Conservation (phyloP, 1,140 invertebrate genomes). For the Brachystomella parvula region DNA sequence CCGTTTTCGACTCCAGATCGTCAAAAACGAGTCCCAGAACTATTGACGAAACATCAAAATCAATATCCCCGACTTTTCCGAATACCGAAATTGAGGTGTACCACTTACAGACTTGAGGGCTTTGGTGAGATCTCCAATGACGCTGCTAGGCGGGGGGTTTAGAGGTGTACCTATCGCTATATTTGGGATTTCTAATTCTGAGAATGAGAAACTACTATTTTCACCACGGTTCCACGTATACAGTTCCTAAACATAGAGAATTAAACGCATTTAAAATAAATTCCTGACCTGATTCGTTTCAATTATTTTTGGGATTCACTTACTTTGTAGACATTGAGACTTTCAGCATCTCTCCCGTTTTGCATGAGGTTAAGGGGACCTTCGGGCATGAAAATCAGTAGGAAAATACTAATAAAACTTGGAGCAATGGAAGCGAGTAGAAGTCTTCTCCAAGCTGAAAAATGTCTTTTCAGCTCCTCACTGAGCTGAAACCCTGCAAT, state of each 20-base stretch:
- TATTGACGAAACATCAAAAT: constrained; percentile 15
- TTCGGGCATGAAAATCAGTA: constrained; percentile 36
- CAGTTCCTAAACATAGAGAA: constrained; percentile 29
- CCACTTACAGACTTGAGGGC: constrained; percentile 33
- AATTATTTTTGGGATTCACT: too few relatives aligned
- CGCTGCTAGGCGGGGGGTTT: constrained; percentile 27
- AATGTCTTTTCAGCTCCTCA: constrained; percentile 36
- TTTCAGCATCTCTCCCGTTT: constrained; percentile 35
- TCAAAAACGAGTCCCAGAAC: constrained; percentile 36
- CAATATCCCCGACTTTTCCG: neutral
- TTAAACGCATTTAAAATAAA: too few relatives aligned
- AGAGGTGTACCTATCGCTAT: constrained; percentile 14
- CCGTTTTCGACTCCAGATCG: constrained; percentile 35
- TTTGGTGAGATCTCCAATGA: constrained; percentile 35
- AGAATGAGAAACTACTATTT: constrained; percentile 29
- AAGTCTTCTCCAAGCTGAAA: constrained; percentile 35
- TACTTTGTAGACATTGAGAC: constrained; percentile 35
- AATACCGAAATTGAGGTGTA: neutral
- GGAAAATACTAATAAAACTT: constrained; percentile 25
- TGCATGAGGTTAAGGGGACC: constrained; percentile 36
- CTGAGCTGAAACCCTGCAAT: constrained; percentile 34
- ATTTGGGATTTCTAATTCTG: constrained; percentile 38
- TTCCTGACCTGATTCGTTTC: too few relatives aligned
- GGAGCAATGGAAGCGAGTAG: constrained; percentile 34
- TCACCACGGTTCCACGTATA: constrained; percentile 33